phyloP scores from a whole-genome alignment of 30 jellyfish, hydroid and myxozoan species.

The Pelagia noctiluca region DNA sequence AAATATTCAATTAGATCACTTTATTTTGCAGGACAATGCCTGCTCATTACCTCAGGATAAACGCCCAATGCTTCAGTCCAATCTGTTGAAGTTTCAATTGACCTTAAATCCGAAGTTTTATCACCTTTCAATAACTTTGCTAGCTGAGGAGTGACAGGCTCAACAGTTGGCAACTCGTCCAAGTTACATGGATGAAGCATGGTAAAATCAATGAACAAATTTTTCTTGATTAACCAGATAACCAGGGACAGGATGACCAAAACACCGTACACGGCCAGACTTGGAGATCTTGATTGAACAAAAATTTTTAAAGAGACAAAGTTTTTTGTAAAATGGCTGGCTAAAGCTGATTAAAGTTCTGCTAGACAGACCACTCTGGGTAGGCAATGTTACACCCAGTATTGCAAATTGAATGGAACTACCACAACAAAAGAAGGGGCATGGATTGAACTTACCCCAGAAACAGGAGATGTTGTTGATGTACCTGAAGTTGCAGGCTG shows the following conservation, averaged over 20 bases:
- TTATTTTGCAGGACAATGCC: background rate
- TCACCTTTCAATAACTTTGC: background rate
- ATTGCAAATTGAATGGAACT: no score
- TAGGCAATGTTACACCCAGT: no score
- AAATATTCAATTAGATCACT: conserved; percentile 12
- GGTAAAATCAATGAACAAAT: conserved; percentile 5
- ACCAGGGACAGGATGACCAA: background rate
- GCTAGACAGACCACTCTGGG: no score
- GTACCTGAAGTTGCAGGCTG: no score
- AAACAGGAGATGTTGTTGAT: no score
- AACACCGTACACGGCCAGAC: background rate
- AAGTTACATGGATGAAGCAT: conserved; percentile 25
- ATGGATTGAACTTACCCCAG: no score
- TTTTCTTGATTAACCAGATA: conserved; percentile 2
- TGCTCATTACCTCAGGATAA: conserved; percentile 1
- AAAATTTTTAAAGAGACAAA: no score
- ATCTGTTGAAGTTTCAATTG: background rate
- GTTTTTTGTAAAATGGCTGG: no score
- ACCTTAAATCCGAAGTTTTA: background rate
- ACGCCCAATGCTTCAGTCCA: conserved; percentile 27
- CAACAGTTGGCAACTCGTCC: conserved; percentile 24
- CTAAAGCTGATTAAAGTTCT: no score
- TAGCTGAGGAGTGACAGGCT: conserved; percentile 15
- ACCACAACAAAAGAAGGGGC: no score
- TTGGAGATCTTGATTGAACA: background rate